Base-by-base conservation (phyloP, 2,113 vertebrate genomes). In the Rutilus rutilus region DNA sequence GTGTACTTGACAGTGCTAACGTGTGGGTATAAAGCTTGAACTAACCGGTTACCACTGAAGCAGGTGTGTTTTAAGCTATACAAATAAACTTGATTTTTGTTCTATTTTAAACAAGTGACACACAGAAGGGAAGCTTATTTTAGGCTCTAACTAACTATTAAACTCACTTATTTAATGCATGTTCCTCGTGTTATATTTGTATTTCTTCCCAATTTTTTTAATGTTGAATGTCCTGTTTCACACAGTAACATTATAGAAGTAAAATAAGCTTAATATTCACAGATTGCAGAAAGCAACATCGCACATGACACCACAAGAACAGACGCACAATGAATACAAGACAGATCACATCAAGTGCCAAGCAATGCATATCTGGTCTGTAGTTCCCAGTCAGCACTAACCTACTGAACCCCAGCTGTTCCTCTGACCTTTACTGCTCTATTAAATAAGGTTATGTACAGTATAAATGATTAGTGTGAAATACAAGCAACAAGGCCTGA, bases 341-440 rank as follows among this genome's bases (percentile, higher is more conserved):
- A 54, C 15, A 54, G 6, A 54, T 30, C 33, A 21, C 14, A 69
- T 39, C 5, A 39, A n/a, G 77, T 17, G 21, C 52, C 54, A 69
- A 65, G 17, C 27, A 65, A 69, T 36, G 17, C 21, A 0, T 39
- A 42, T 78, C 15, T 15, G 5, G 30, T 42, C 54, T 17, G 2
- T 5, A n/a, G 30, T 78, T 15, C 60, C n/a, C 30, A 39, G 75
- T 23, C 52, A 78, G 19, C 10, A 78, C 27, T 57, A 59, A 36
- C 30, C 17, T 36, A 57, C 76, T 57, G 30, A 78, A 78, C 19
- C 21, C 77, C 54, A 60, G 21, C 77, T 25, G 77, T 60, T 60
- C 33, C 21, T 23, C 21, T 42, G 54, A 78, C 54, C 77, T 78
- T 59, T 78, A 60, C 33, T 42, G 54, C 33, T 78, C 30, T 39